Percentiles rank a stretch among this genome's conserved stretches.
phyloP scores from a whole-genome alignment of 2,888 invertebrate genomes.

The Caenorhabditis sp. region DNA sequence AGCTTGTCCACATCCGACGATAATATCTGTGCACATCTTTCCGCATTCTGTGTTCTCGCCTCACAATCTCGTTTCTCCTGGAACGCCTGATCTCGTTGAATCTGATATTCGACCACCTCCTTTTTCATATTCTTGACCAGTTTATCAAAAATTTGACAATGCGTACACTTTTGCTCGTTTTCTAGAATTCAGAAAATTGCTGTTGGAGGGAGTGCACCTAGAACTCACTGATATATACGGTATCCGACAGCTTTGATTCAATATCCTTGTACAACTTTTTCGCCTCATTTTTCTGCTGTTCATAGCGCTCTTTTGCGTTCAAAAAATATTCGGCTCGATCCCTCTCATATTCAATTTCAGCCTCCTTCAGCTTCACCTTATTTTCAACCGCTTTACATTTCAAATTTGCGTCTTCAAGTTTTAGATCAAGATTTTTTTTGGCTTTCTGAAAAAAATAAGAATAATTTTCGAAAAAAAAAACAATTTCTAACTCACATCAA shows the following conservation, averaged over 20 bases:
- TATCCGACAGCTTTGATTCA: slow-evolving; percentile 23
- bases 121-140: slow-evolving; percentile 15
- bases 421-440: slow-evolving; percentile 4
- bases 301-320: neutral
- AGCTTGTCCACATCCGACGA: slow-evolving; percentile 21
- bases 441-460: slow-evolving; percentile 6
- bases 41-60: neutral
- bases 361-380: slow-evolving; percentile 9
- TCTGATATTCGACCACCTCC: slow-evolving; percentile 24
- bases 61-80: slow-evolving; percentile 13
- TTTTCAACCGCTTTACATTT: neutral
- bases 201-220: no score
- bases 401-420: slow-evolving; percentile 7
- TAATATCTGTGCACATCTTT: slow-evolving; percentile 10
- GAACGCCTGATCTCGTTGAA: slow-evolving; percentile 8
- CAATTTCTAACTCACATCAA: neutral
- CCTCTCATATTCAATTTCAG: slow-evolving; percentile 15
- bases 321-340: slow-evolving; percentile 21
- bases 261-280: slow-evolving; percentile 9
- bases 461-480: no score
- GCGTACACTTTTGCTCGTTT: slow-evolving; percentile 29
- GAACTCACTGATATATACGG: slow-evolving; percentile 23
- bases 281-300: slow-evolving; percentile 14
- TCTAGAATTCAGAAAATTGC: slow-evolving; percentile 9
- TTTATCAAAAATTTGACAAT: slow-evolving; percentile 22